phyloP scores from a whole-genome alignment of 2,113 vertebrate species.

The Psophia crepitans region DNA sequence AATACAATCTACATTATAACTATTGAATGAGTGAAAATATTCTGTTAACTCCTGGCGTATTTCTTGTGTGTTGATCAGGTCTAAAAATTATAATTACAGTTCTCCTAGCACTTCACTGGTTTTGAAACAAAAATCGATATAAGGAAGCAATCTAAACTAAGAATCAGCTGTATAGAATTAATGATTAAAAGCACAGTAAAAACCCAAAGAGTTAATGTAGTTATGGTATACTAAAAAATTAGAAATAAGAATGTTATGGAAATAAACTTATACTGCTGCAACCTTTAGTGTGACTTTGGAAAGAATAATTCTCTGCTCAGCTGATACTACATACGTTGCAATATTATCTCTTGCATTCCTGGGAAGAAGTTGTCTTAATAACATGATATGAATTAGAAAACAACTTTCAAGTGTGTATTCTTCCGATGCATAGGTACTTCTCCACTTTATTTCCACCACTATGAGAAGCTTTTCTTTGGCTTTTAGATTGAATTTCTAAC shows the following conservation, averaged over 20 bases:
- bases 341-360: background rate
- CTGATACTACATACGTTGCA: background rate
- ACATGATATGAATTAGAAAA: background rate
- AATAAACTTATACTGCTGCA: background rate
- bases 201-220: accelerated
- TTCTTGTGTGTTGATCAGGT: background rate
- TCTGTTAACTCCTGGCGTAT: background rate
- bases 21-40: background rate
- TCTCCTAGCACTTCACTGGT: background rate
- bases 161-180: background rate
- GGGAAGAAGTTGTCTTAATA: background rate
- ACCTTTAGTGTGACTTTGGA: background rate
- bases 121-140: background rate
- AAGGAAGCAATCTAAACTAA: background rate
- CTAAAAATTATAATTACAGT: background rate
- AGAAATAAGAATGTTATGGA: background rate
- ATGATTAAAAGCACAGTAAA: background rate
- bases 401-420: background rate
- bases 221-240: background rate
- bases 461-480: background rate
- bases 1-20: background rate
- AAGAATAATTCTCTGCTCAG: background rate
- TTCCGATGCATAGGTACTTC: background rate
- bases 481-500: background rate
- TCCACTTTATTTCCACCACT: background rate